Evolutionary conservation across 2,113 vertebrate genomes (phyloP), one percentile per base, ranked within the genome.

Genomic region (Trochalopteron elliotii): DNA sequence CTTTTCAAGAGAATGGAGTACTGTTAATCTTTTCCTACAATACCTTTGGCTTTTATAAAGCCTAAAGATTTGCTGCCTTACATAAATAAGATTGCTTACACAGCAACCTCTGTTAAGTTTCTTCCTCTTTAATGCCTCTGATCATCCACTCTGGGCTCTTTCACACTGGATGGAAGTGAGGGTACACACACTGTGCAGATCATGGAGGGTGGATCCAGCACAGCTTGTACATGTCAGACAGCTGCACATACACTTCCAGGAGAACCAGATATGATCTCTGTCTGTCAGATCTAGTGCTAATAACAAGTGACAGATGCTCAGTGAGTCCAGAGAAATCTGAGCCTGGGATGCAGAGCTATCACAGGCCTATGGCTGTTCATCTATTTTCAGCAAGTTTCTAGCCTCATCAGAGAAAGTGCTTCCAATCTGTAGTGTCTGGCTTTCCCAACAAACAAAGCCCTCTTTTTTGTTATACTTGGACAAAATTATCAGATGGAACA

Each of bases 161-260:
- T 31, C 60, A 49, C 39, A 17, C 3, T n/a, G 28, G 25, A 6
- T 44, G 44, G 15, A 69, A 83, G 50, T 25, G 17, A 24, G 57
- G 30, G 14, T 45, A 8, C 16, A 23, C 2, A 0, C 5, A 5
- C 17, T 12, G 2, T 18, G 30, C 16, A 70, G 56, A 30, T 33
- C 67, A 23, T 5, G 22, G 37, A 27, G 30, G 30, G 28, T 30
- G 60, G 18, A 23, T 63, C 8, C 30, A 59, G 56, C 30, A 55
- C 12, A 24, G 11, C 25, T 8, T 27, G 4, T 17, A 2, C 33
- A 11, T 47, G 20, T 31, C 71, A 94, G 60, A 47, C 12, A 82
- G 37, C 37, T n/a, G n/a, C n/a, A 61, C 27, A 25, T 9, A 21
- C 40, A 18, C 15, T 49, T 19, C 65, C 67, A 23, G 28, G 7